Evolutionary conservation across 2,888 invertebrate genomes (phyloP).

Genomic region (Stegophylla sp.): DNA sequence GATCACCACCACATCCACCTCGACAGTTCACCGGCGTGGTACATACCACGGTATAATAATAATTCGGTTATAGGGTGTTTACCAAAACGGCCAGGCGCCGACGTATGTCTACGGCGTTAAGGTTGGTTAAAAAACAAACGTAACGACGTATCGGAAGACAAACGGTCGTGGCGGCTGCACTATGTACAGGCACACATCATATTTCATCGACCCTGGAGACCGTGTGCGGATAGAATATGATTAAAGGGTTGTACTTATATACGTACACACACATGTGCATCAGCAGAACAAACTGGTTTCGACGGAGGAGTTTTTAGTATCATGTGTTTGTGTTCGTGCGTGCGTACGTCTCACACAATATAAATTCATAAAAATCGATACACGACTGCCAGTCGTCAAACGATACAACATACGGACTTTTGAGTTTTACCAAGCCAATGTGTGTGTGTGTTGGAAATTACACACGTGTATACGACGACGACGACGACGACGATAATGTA

Average conservation of each 20-base stretch:
- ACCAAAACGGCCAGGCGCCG: constrained; percentile 11
- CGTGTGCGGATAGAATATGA: not conserved
- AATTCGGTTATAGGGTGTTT: constrained; percentile 38
- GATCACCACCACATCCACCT: not conserved
- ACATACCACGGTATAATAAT: not conserved
- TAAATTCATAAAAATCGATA: no score
- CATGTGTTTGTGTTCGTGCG: no score
- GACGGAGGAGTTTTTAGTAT: not conserved
- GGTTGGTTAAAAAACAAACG: constrained; percentile 30
- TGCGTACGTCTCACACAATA: no score
- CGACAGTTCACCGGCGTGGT: not conserved
- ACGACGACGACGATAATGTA: not conserved
- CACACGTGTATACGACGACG: not conserved
- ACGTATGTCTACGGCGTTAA: constrained; percentile 1
- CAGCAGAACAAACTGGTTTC: constrained; percentile 32
- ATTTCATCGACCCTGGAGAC: constrained; percentile 25
- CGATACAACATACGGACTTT: no score
- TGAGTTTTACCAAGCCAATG: no score
- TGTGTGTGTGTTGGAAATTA: not conserved
- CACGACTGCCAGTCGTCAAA: no score
- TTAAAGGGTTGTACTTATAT: constrained; percentile 44
- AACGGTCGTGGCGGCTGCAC: constrained; percentile 20
- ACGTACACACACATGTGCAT: not conserved
- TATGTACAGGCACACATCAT: constrained; percentile 10
- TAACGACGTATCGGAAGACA: constrained; percentile 40